Conservation (phyloP, 2,797 vertebrate genomes). For the Aplochiton taeniatus region DNA sequence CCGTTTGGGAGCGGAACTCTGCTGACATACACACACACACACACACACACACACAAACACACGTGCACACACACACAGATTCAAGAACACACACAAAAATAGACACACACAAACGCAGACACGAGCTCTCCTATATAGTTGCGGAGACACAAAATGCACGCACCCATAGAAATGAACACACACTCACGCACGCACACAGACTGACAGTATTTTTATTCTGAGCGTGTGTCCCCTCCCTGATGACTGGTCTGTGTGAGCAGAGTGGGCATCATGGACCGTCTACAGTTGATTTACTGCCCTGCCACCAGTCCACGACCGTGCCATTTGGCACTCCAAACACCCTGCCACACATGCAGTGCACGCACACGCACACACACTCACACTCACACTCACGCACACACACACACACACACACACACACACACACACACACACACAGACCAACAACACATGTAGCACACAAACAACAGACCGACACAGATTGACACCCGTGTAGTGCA, state of each 20-base stretch:
- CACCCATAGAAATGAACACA: background rate
- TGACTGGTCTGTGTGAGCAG: background rate
- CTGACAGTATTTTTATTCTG: background rate
- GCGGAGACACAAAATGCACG: background rate
- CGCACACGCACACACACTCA: constrained; percentile 17
- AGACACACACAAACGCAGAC: constrained; percentile 1
- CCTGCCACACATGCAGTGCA: background rate
- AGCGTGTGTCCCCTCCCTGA: background rate
- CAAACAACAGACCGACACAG: constrained; percentile 50
- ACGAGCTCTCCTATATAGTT: background rate
- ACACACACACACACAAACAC: constrained; percentile 7
- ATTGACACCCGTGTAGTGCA: no score
- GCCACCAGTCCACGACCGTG: background rate
- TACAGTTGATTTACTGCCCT: background rate
- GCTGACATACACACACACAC: constrained; percentile 49
- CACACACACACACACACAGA: constrained; percentile 30
- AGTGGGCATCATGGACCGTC: background rate
- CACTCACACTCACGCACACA: constrained; percentile 24
- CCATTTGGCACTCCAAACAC: background rate
- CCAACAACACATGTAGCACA: no score
- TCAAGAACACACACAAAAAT: constrained; percentile 5
- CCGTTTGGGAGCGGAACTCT: constrained; percentile 66
- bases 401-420: constrained; percentile 9
- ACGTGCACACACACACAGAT: background rate
- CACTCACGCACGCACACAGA: constrained; percentile 38